Evolutionary conservation across 2,888 invertebrate species (phyloP), one percentile per base, ranked within the genome.

Genomic region (Cephus runcator): DNA sequence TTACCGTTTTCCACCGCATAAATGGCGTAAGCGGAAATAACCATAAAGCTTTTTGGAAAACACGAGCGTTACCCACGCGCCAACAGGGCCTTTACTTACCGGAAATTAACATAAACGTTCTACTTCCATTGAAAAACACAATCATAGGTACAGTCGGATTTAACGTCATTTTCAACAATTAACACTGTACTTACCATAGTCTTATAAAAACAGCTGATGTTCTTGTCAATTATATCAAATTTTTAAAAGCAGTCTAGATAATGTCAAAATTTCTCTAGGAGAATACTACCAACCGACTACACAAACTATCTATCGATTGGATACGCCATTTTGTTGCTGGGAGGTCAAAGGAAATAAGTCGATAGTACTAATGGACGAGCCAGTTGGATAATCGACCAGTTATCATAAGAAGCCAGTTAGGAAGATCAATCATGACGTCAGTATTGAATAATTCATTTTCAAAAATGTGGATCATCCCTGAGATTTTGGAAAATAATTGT

Each of bases 101-200:
- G 68, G 56, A 73, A 79, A 83, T 83, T 83, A 83, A 79, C 83
- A 83, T 82, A 83, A 83, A 73, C 56, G 56, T 56, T 56, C 9
- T 56, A 23, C 56, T 23, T 56, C 2, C 56, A 1, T 56, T 9
- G 23, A 56, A 9, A 23, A 56, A 56, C 56, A 23, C 23, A 15
- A 9, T 9, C 2, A 9, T 23, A 56, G 23, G 9, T 56, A 23
- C 56, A 23, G 56, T 23, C 23, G 23, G 23, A 56, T 56, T 56
- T 9, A 23, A 56, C 23, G 56, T 2, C 9, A 56, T 56, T 56
- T 23, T 56, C 9, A 56, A 9, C 2, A 56, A 56, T 23, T 56
- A 56, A 56, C 56, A 56, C 23, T 23, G 4, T 23, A 23, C 23
- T 40, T 40, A 56, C 23, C 23, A 56, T 23, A 56, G 56, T 23